These are phyloP conservation scores for Triops cancriformis DNA, from an alignment of 1,140 invertebrate species.

Conservation along the genomic window DNA sequence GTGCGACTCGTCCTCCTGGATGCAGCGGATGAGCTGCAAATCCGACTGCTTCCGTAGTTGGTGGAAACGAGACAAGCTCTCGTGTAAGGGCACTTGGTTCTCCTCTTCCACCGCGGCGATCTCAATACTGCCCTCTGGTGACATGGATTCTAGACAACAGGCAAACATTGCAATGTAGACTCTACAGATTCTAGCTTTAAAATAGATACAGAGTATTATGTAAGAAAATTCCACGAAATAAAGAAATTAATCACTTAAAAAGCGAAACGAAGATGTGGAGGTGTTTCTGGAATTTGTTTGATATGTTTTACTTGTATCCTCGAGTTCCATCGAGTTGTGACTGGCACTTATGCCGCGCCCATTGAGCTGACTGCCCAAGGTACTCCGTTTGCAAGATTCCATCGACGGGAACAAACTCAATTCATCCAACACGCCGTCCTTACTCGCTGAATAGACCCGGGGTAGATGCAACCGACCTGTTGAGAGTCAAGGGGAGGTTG, in stretches of 20 bases:
- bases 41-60: conserved; percentile 78
- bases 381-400: conserved; percentile 20
- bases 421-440: conserved; percentile 24
- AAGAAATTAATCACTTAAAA: too few relatives aligned
- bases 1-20: conserved; percentile 64
- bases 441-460: conserved; percentile 19
- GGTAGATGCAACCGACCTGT: background rate
- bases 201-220: too few relatives aligned
- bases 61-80: conserved; percentile 52
- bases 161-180: background rate
- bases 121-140: conserved; percentile 1
- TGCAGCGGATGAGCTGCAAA: conserved; percentile 63
- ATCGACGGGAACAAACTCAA: conserved; percentile 25
- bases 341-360: conserved; percentile 20
- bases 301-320: background rate
- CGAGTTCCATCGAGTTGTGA: conserved; percentile 22
- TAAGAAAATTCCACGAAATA: too few relatives aligned
- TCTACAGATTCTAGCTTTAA: background rate
- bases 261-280: too few relatives aligned
- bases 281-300: background rate
- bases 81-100: conserved; percentile 31
- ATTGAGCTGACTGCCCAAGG: conserved; percentile 16
- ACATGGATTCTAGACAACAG: conserved; percentile 14
- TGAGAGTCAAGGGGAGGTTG: background rate
- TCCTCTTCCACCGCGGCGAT: conserved; percentile 17